These are phyloP conservation scores for Acrossocheilus fasciatus DNA, from an alignment of 2,797 vertebrate genomes.

Conservation along the genomic window DNA sequence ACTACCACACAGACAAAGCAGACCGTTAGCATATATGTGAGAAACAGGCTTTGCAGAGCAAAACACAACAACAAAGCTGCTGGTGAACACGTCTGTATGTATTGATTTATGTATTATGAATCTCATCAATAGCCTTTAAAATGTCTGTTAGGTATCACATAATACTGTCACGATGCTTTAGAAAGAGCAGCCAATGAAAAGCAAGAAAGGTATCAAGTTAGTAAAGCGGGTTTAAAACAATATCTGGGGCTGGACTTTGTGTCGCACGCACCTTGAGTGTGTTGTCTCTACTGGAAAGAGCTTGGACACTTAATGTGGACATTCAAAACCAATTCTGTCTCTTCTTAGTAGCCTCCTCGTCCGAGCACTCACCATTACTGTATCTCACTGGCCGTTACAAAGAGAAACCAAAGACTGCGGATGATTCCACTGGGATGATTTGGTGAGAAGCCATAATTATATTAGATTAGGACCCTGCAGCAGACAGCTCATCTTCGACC, in stretches of 20 bases:
- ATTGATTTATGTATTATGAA: slow-evolving; percentile 49
- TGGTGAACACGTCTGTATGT: slow-evolving; percentile 43
- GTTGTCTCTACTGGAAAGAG: slow-evolving; percentile 37
- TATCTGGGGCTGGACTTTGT: slow-evolving; percentile 36
- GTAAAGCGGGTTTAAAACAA: slow-evolving; percentile 28
- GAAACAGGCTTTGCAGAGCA: background rate
- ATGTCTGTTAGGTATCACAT: slow-evolving; percentile 49
- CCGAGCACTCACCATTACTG: slow-evolving; percentile 44
- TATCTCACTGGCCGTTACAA: slow-evolving; percentile 22
- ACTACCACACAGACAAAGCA: background rate
- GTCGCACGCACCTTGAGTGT: background rate
- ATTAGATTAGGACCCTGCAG: slow-evolving; percentile 49
- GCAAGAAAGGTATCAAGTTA: background rate
- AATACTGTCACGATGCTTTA: slow-evolving; percentile 14
- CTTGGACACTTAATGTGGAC: slow-evolving; percentile 43
- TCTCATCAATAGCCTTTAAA: slow-evolving; percentile 42
- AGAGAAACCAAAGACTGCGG: slow-evolving; percentile 39
- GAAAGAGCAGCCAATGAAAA: slow-evolving; percentile 37
- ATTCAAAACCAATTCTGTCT: slow-evolving; percentile 44
- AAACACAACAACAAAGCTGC: background rate
- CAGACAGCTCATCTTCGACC: slow-evolving; percentile 50
- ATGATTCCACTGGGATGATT: slow-evolving; percentile 40
- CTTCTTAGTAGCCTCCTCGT: slow-evolving; percentile 21
- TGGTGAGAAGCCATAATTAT: slow-evolving; percentile 50
- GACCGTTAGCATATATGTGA: background rate